Evolutionary conservation across 2,113 vertebrate genomes (phyloP).

Genomic region (Scortum barcoo): DNA sequence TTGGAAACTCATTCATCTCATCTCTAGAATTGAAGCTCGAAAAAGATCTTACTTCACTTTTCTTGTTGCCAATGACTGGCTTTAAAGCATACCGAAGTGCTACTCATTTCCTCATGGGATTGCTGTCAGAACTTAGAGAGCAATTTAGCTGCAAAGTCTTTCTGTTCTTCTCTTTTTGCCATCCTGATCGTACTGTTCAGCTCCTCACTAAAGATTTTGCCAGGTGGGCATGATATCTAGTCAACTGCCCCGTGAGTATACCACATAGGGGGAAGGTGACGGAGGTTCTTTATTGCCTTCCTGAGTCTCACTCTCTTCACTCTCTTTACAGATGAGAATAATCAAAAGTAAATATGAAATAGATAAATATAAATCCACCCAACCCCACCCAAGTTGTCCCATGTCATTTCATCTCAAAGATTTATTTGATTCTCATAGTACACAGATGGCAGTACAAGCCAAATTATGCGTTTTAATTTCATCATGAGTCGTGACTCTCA

Average conservation of each 20-base stretch:
- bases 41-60: background rate
- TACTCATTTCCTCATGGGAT: background rate
- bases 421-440: background rate
- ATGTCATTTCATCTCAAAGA: background rate
- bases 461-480: background rate
- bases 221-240: background rate
- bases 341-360: background rate
- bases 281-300: background rate
- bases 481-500: background rate
- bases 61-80: background rate
- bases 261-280: background rate
- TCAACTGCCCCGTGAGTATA: background rate
- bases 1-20: background rate
- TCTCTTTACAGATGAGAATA: slow-evolving; percentile 9
- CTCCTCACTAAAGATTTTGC: background rate
- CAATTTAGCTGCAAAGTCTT: too few species aligned
- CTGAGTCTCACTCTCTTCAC: background rate
- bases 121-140: background rate
- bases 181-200: background rate
- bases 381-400: background rate
- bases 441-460: background rate
- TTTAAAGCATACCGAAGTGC: background rate
- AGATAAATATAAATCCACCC: background rate
- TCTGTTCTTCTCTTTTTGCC: background rate
- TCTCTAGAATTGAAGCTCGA: background rate